Percentiles rank a stretch among this genome's conserved stretches.
These are phyloP conservation scores for Papilio demoleus DNA, from an alignment of 2,888 invertebrate genomes.

Conservation along the genomic window DNA sequence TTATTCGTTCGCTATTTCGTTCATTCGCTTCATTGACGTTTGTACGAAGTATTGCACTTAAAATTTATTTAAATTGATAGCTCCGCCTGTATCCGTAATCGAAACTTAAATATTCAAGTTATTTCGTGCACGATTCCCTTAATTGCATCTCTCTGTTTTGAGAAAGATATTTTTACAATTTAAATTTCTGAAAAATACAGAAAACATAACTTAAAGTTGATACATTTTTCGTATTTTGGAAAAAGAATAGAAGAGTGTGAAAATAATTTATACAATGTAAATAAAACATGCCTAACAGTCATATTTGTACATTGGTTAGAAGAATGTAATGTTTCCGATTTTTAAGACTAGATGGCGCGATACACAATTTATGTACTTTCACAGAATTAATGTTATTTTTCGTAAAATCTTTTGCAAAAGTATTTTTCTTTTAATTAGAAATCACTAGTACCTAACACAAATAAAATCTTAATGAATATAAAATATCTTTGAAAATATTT, in stretches of 20 bases:
- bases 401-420: too few species aligned
- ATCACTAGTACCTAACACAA: too few species aligned
- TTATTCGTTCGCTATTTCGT: conserved; percentile 51
- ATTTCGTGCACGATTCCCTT: conserved; percentile 42
- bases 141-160: conserved; percentile 38
- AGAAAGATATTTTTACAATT: conserved; percentile 34
- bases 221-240: too few species aligned
- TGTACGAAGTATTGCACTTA: conserved; percentile 56
- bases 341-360: too few species aligned
- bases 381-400: too few species aligned
- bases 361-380: too few species aligned
- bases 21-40: conserved; percentile 50
- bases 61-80: conserved; percentile 51
- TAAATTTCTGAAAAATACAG: conserved; percentile 26
- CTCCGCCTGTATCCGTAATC: conserved; percentile 41
- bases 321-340: too few species aligned
- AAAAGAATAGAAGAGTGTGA: neutral
- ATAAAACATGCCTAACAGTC: too few species aligned
- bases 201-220: neutral
- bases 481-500: neutral
- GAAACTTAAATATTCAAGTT: conserved; percentile 42
- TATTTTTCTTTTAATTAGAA: too few species aligned
- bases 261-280: too few species aligned
- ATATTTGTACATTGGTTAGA: too few species aligned
- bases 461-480: too few species aligned